Conservation (phyloP, 2,888 invertebrate species). For the Chrysolina oricalcia region DNA sequence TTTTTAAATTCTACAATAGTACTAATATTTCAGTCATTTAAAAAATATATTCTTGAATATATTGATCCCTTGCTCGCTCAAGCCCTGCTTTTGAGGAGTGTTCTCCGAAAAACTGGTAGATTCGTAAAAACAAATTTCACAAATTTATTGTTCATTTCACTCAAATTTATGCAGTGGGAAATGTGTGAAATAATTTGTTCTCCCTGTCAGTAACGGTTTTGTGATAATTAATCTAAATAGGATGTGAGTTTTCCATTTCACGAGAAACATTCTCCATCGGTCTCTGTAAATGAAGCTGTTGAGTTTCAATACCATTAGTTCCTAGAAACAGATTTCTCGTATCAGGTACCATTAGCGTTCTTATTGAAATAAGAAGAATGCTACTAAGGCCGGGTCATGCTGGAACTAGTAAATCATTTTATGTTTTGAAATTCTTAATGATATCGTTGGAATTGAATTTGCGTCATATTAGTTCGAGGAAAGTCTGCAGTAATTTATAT, state of each 20-base stretch:
- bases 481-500: not conserved
- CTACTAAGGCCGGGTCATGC: not conserved
- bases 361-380: constrained; percentile 13
- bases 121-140: too few species aligned
- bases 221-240: not conserved
- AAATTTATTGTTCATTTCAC: too few species aligned
- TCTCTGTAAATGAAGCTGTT: not conserved
- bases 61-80: too few species aligned
- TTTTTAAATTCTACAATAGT: too few species aligned
- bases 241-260: not conserved
- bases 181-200: too few species aligned
- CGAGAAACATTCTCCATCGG: not conserved
- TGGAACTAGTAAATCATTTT: not conserved
- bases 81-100: too few species aligned
- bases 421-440: constrained; percentile 1
- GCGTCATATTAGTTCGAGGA: constrained; percentile 1
- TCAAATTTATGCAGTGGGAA: too few species aligned
- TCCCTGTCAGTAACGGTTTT: too few species aligned
- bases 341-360: not conserved
- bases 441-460: not conserved
- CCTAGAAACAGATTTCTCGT: constrained; percentile 18
- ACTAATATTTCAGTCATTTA: too few species aligned
- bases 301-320: not conserved
- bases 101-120: too few species aligned
- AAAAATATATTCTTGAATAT: too few species aligned